Percentiles rank a stretch among this genome's conserved stretches.
phyloP scores from a whole-genome alignment of 2,888 invertebrate genomes.

The Apotomis turbidana region DNA sequence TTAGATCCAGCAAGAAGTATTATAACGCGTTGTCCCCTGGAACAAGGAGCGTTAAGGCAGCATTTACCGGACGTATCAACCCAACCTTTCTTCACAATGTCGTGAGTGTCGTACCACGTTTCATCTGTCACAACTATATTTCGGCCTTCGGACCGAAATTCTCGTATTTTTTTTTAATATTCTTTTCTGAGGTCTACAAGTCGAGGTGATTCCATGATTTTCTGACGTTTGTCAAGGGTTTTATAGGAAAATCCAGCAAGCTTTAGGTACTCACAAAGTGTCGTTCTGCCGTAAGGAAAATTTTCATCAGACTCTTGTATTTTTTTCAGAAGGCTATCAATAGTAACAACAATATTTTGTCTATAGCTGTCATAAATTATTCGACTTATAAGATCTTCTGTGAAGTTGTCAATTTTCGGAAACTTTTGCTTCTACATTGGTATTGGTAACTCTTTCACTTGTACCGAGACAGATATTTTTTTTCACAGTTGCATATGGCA shows the following conservation, averaged over 20 bases:
- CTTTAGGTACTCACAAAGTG: constrained; percentile 16
- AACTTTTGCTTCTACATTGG: constrained; percentile 15
- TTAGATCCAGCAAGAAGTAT: constrained; percentile 7
- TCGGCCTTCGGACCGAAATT: constrained; percentile 13
- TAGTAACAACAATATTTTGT: too few relatives aligned
- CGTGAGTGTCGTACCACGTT: constrained; percentile 10
- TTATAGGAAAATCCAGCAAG: constrained; percentile 17
- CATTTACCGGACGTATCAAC: constrained; percentile 5
- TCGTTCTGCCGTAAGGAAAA: constrained; percentile 9
- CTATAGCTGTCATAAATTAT: too few relatives aligned
- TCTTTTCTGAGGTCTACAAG: constrained; percentile 15
- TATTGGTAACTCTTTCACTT: constrained; percentile 8
- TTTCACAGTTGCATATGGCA: constrained; percentile 21
- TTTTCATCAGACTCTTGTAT: constrained; percentile 3
- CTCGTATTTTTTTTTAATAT: constrained; percentile 12
- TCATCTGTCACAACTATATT: constrained; percentile 13
- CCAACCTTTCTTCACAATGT: constrained; percentile 4
- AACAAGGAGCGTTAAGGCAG: constrained; percentile 5
- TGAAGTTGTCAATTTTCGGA: too few relatives aligned
- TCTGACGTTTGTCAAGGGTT: constrained; percentile 17
- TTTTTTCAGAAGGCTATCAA: too few relatives aligned
- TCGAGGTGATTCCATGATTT: constrained; percentile 15
- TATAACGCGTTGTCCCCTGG: constrained; percentile 5
- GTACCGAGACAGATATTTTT: constrained; percentile 3
- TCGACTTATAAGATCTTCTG: too few relatives aligned